Evolutionary conservation across 2,113 vertebrate species (phyloP).

Genomic region (Brevimyrus niger): DNA sequence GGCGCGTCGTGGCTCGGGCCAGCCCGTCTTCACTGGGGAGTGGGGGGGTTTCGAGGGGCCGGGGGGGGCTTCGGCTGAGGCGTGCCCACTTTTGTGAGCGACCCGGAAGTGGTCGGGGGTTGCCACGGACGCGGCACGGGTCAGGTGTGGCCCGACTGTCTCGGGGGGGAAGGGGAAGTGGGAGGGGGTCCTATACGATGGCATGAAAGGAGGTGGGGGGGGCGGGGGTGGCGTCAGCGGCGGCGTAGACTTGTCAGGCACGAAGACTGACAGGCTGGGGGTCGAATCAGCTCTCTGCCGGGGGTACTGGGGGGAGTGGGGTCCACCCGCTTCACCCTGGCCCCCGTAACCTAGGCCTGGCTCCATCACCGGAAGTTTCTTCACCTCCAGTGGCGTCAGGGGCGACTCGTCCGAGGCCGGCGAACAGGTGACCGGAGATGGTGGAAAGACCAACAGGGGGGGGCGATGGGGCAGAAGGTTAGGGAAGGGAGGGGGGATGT

Average conservation of each 20-base stretch:
- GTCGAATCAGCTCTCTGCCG: conserved; percentile 75
- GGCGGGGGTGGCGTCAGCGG: conserved; percentile 75
- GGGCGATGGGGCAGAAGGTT: conserved; percentile 88
- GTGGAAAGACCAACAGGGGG: conserved; percentile 87
- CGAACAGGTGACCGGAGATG: conserved; percentile 85
- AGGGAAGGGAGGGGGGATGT: conserved; percentile 91
- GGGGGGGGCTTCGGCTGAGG: conserved; percentile 52
- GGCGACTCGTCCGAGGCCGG: conserved; percentile 94
- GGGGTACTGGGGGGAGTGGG: conserved; percentile 74
- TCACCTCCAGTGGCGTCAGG: conserved; percentile 88
- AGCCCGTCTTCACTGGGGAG: conserved; percentile 69
- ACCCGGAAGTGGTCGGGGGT: conserved; percentile 62
- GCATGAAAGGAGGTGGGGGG: conserved; percentile 50
- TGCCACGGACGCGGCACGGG: conserved; percentile 50
- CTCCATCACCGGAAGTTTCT: conserved; percentile 87
- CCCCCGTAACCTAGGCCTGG: conserved; percentile 81
- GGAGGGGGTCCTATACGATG: conserved; percentile 68
- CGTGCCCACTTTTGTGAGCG: conserved; percentile 47
- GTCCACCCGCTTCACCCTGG: conserved; percentile 71
- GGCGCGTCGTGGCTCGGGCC: conserved; percentile 66
- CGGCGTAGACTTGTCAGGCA: conserved; percentile 70
- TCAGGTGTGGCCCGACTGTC: conserved; percentile 53
- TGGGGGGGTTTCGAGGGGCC: conserved; percentile 63
- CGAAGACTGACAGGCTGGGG: conserved; percentile 67
- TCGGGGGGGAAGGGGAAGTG: conserved; percentile 80